Conservation (phyloP, 1,140 invertebrate genomes). For the Bombus polaris region DNA sequence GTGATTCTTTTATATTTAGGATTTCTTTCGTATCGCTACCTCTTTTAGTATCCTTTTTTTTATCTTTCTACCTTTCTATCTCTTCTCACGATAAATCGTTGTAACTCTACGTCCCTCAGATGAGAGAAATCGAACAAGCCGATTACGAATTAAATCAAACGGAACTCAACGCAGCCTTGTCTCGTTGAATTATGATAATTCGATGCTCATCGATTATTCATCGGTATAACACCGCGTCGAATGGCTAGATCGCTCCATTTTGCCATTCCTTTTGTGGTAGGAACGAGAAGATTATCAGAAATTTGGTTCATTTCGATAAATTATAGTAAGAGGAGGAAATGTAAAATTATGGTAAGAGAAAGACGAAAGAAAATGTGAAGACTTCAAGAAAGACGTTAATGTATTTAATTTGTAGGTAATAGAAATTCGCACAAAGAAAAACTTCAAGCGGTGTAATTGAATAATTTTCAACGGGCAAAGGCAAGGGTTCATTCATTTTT, state of each 20-base stretch:
- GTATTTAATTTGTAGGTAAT: not conserved
- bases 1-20: not conserved
- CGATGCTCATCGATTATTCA: slow-evolving; percentile 22
- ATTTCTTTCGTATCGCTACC: not conserved
- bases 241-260: not conserved
- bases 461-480: too few relatives aligned
- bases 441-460: not conserved
- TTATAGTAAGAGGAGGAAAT: not conserved
- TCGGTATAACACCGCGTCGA: not conserved
- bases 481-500: not conserved
- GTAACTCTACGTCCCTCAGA: not conserved
- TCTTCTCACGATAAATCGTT: not conserved
- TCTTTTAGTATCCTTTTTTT: not conserved
- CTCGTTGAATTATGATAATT: slow-evolving; percentile 31
- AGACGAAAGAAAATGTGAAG: not conserved
- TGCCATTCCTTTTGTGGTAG: not conserved
- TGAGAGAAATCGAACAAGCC: not conserved
- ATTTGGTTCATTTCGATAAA: not conserved
- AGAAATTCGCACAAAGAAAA: not conserved
- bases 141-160: not conserved
- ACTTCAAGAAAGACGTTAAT: not conserved
- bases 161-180: not conserved
- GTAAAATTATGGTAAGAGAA: not conserved
- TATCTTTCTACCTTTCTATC: not conserved
- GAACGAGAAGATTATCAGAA: not conserved